phyloP scores from a whole-genome alignment of 1,140 invertebrate species.

The Drosophila subobscura region DNA sequence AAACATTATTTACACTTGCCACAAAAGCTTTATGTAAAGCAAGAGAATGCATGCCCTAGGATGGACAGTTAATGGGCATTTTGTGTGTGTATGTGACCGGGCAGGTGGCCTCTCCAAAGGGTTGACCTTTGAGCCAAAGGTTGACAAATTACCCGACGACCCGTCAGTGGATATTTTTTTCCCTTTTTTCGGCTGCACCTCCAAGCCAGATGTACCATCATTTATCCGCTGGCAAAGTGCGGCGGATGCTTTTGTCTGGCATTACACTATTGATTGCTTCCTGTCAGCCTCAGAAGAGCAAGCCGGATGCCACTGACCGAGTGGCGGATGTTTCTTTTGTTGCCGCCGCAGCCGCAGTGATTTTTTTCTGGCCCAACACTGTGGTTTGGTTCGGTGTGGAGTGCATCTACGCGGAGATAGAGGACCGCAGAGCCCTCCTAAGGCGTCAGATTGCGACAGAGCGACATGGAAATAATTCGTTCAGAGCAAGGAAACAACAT shows the following conservation, averaged over 20 bases:
- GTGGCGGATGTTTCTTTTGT: slow-evolving; percentile 68
- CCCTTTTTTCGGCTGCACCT: slow-evolving; percentile 1
- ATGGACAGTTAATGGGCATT: slow-evolving; percentile 42
- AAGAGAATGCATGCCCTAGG: neutral
- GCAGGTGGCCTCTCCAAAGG: slow-evolving; percentile 19
- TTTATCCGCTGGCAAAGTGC: slow-evolving; percentile 50
- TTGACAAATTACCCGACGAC: slow-evolving; percentile 66
- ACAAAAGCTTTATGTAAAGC: slow-evolving; percentile 7
- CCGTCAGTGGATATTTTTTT: slow-evolving; percentile 36
- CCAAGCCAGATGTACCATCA: slow-evolving; percentile 1
- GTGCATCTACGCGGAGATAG: neutral
- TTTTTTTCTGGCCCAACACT: slow-evolving; percentile 45
- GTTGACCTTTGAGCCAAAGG: slow-evolving; percentile 39
- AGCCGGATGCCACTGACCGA: slow-evolving; percentile 50
- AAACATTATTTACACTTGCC: slow-evolving; percentile 61
- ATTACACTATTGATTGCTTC: slow-evolving; percentile 79
- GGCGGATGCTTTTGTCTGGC: slow-evolving; percentile 77
- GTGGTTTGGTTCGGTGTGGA: neutral
- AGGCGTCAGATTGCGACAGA: neutral
- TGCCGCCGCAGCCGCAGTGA: slow-evolving; percentile 19
- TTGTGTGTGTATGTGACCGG: slow-evolving; percentile 26
- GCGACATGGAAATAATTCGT: slow-evolving; percentile 22
- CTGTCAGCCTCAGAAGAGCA: slow-evolving; percentile 68
- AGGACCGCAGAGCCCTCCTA: neutral
- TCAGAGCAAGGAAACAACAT: slow-evolving; percentile 22